These are phyloP conservation scores for Callipepla californica DNA, from an alignment of 2,113 vertebrate species.

Conservation along the genomic window DNA sequence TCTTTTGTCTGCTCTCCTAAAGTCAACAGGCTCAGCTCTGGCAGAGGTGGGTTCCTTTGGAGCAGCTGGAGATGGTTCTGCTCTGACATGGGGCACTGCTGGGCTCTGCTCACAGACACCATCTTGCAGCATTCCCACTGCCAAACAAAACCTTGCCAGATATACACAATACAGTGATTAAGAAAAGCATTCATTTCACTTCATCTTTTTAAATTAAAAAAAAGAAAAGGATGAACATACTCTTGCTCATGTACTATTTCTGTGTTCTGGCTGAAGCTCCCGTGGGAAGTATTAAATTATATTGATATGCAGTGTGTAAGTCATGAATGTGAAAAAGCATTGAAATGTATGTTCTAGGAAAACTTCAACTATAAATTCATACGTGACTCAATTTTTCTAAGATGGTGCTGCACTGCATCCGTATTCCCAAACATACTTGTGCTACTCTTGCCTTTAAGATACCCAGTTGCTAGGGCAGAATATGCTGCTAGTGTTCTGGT, in stretches of 20 bases:
- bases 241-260: background rate
- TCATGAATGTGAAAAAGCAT: background rate
- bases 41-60: too few relatives aligned
- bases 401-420: background rate
- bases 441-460: background rate
- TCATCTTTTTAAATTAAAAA: background rate
- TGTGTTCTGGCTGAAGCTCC: background rate
- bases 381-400: background rate
- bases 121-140: too few relatives aligned
- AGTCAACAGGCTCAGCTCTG: too few relatives aligned
- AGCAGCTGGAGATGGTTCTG: too few relatives aligned
- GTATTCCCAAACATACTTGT: background rate
- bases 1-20: too few relatives aligned
- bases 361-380: background rate
- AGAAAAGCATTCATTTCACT: background rate
- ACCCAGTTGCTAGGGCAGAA: background rate
- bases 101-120: too few relatives aligned
- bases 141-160: too few relatives aligned
- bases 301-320: background rate
- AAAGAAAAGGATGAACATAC: background rate
- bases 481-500: background rate
- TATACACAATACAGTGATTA: background rate
- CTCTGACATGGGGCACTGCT: too few relatives aligned
- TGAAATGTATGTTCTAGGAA: background rate
- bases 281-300: background rate